These are phyloP conservation scores for Thamnophis sirtalis DNA, from an alignment of 2,113 vertebrate species.

Conservation along the genomic window DNA sequence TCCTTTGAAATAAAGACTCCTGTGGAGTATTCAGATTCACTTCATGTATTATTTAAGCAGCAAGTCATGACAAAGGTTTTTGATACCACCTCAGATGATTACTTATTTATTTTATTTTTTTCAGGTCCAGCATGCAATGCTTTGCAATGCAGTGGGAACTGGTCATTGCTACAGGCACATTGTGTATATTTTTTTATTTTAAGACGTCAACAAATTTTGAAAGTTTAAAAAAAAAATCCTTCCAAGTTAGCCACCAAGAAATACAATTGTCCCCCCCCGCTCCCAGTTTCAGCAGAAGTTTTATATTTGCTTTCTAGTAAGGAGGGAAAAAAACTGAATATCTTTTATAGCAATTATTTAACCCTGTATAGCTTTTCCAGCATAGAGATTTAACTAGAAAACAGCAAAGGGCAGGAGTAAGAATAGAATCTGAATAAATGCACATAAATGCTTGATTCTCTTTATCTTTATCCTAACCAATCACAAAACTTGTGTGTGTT, in stretches of 20 bases:
- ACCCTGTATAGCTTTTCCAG: neutral
- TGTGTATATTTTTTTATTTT: neutral
- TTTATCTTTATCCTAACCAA: neutral
- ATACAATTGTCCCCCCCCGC: neutral
- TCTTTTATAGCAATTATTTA: neutral
- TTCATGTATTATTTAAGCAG: conserved; percentile 25
- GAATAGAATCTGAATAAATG: neutral
- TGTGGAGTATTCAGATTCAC: neutral
- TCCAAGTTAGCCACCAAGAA: neutral
- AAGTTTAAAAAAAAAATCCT: neutral
- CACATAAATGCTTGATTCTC: neutral
- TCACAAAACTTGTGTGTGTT: too few relatives aligned
- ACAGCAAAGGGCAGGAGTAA: neutral
- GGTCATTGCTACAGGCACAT: neutral
- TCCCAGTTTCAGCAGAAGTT: neutral
- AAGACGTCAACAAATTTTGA: neutral
- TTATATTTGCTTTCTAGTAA: neutral
- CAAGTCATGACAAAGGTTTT: neutral
- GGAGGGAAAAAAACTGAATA: neutral
- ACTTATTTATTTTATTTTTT: conserved; percentile 14
- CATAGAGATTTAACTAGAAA: neutral
- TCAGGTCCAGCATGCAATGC: neutral
- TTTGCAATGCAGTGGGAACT: neutral
- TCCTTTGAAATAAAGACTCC: conserved; percentile 30
- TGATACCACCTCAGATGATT: neutral